phyloP scores from a whole-genome alignment of 2,888 invertebrate genomes.

The Rhingia campestris region DNA sequence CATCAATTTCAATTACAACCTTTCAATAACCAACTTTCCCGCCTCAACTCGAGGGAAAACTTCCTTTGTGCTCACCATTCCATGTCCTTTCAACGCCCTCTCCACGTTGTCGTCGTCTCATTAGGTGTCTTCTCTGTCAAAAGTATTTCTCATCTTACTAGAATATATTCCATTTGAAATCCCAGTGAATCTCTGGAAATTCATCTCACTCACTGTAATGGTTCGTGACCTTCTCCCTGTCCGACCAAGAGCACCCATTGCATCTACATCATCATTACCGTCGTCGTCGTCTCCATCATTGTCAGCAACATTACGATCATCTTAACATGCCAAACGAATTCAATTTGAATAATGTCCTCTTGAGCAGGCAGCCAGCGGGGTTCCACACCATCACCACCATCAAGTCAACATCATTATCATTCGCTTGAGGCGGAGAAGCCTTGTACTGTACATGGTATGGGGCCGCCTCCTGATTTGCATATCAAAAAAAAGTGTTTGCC shows the following conservation, averaged over 20 bases:
- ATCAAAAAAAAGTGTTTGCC: conserved; percentile 48
- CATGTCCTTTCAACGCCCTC: background rate
- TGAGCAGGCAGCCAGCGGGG: conserved; percentile 54
- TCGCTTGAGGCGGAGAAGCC: conserved; percentile 11
- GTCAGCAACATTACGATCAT: conserved; percentile 59
- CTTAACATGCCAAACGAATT: conserved; percentile 69
- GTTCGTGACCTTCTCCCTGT: conserved; percentile 54
- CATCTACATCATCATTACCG: conserved; percentile 35
- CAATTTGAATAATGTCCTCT: conserved; percentile 67
- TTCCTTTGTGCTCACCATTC: too few species aligned
- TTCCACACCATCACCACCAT: conserved; percentile 19
- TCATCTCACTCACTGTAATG: conserved; percentile 9
- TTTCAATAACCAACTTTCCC: too few species aligned
- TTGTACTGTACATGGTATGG: conserved; percentile 8
- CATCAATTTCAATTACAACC: too few species aligned
- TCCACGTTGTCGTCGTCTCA: background rate
- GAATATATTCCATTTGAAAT: conserved; percentile 2
- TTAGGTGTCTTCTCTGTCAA: conserved; percentile 3
- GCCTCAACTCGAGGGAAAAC: too few species aligned
- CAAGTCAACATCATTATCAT: conserved; percentile 34
- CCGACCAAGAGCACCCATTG: conserved; percentile 15
- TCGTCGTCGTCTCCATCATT: conserved; percentile 25
- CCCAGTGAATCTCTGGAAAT: conserved; percentile 27
- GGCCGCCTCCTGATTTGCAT: conserved; percentile 59
- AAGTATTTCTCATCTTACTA: conserved; percentile 13